Conservation (phyloP, 2,113 vertebrate genomes). For the Xenopus borealis region DNA sequence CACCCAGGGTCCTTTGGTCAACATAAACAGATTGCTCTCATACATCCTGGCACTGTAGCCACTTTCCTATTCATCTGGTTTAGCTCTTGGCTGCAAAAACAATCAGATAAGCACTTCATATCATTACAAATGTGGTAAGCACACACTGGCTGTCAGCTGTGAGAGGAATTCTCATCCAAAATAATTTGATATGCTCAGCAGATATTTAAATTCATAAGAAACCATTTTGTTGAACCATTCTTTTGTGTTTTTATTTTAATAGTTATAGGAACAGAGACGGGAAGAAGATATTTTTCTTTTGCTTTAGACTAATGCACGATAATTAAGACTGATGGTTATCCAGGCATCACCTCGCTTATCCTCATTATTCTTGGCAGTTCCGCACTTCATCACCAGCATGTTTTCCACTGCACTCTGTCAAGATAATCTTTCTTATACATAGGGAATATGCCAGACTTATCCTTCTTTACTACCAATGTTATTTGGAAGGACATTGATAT, state of each 20-base stretch:
- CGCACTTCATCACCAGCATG: conserved; percentile 26
- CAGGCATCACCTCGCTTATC: conserved; percentile 30
- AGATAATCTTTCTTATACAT: conserved; percentile 39
- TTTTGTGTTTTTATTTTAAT: neutral
- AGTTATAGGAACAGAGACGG: neutral
- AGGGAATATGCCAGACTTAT: conserved; percentile 18
- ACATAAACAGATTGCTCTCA: neutral
- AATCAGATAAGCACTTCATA: neutral
- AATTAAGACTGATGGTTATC: conserved; percentile 37
- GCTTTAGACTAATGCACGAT: conserved; percentile 17
- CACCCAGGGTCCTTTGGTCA: neutral
- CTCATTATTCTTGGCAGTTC: conserved; percentile 36
- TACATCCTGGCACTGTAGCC: neutral
- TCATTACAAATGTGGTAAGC: neutral
- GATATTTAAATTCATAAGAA: neutral
- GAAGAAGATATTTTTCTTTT: conserved; percentile 3
- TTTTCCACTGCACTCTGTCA: conserved; percentile 25
- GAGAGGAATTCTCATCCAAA: neutral
- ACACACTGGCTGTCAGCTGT: too few relatives aligned
- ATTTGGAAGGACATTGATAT: conserved; percentile 28
- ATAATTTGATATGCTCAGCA: neutral
- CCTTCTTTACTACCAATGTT: conserved; percentile 36
- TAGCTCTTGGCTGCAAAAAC: neutral
- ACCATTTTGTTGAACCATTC: neutral
- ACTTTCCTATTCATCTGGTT: neutral